phyloP scores from a whole-genome alignment of 2,888 invertebrate species.

The Philereme transversata region DNA sequence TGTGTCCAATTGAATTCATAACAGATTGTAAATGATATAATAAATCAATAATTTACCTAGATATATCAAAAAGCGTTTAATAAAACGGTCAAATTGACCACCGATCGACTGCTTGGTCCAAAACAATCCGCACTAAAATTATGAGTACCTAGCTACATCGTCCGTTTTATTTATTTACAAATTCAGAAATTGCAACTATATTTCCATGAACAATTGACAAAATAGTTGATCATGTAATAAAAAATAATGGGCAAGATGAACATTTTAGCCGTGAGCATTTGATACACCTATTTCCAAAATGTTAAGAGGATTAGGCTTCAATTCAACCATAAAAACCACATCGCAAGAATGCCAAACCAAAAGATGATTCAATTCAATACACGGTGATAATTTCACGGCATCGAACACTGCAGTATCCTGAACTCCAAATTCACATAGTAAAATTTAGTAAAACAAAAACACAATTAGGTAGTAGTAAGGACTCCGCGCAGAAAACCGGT shows the following conservation, averaged over 20 bases:
- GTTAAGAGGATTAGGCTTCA: too few relatives aligned
- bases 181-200: slow-evolving; percentile 14
- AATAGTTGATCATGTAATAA: not conserved
- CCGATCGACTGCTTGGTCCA: slow-evolving; percentile 79
- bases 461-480: slow-evolving; percentile 44
- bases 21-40: not conserved
- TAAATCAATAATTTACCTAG: not conserved
- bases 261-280: not conserved
- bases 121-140: slow-evolving; percentile 52
- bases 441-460: not conserved
- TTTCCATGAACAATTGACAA: slow-evolving; percentile 5
- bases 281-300: too few relatives aligned
- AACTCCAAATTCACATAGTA: slow-evolving; percentile 7
- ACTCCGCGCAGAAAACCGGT: slow-evolving; percentile 80
- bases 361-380: too few relatives aligned
- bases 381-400: too few relatives aligned
- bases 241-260: not conserved
- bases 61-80: slow-evolving; percentile 9
- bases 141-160: slow-evolving; percentile 42
- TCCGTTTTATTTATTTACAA: slow-evolving; percentile 48
- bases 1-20: not conserved
- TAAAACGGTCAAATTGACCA: slow-evolving; percentile 41
- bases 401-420: not conserved
- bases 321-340: too few relatives aligned
- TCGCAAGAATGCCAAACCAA: too few relatives aligned